These are phyloP conservation scores for Acanthisitta chloris DNA, from an alignment of 2,113 vertebrate genomes.

Conservation along the genomic window DNA sequence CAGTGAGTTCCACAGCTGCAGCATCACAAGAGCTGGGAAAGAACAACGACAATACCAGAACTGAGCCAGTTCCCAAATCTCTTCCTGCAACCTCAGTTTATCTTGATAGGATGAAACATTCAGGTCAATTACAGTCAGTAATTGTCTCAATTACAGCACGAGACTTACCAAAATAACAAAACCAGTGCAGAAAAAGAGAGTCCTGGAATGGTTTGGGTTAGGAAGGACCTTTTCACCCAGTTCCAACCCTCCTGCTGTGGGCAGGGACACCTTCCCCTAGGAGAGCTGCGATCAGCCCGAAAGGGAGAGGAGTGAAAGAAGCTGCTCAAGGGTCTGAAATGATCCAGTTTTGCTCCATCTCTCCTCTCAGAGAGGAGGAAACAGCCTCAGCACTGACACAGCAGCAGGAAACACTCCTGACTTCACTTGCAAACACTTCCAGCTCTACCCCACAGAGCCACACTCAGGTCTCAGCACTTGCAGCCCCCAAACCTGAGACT, in stretches of 20 bases:
- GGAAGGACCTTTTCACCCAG: background rate
- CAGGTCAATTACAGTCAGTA: background rate
- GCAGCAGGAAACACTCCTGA: slow-evolving; percentile 7
- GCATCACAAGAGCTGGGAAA: background rate
- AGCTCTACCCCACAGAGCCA: background rate
- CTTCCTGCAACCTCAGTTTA: background rate
- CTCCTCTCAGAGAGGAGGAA: background rate
- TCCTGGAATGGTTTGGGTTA: background rate
- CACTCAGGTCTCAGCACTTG: background rate
- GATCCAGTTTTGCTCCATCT: background rate
- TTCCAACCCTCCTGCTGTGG: background rate
- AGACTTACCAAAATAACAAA: background rate
- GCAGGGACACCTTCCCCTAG: background rate
- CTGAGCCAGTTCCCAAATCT: background rate
- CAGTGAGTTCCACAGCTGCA: background rate
- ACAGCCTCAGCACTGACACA: background rate
- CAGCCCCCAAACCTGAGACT: background rate
- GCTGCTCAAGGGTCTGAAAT: background rate
- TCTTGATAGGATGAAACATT: background rate
- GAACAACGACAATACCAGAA: background rate
- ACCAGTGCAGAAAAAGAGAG: background rate
- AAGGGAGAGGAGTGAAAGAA: background rate
- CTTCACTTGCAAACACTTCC: background rate
- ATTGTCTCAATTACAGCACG: too few species aligned
- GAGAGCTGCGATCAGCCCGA: background rate